Percentiles rank a stretch among this genome's conserved stretches.
Conservation (phyloP, 2,888 invertebrate genomes). For the Macrosoma leucophasiata region DNA sequence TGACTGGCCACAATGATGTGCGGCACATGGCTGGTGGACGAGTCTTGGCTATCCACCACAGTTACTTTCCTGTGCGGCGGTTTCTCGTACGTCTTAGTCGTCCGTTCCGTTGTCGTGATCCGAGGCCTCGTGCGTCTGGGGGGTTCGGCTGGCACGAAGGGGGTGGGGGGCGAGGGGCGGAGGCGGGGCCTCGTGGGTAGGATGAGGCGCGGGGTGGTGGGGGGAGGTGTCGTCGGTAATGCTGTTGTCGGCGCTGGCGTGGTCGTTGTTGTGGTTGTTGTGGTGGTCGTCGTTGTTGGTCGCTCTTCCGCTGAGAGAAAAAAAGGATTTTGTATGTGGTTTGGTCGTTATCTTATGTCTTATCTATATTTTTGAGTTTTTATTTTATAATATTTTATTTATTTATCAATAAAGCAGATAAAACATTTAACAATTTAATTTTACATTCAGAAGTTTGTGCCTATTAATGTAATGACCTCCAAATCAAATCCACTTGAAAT, state of each 20-base stretch:
- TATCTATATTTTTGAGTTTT: too few species aligned
- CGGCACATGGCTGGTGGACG: conserved; percentile 64
- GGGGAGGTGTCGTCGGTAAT: conserved; percentile 20
- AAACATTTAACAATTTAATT: too few species aligned
- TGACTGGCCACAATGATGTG: conserved; percentile 79
- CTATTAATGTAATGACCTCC: background rate
- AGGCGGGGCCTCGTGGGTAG: conserved; percentile 36
- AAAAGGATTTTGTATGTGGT: too few species aligned
- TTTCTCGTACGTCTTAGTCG: conserved; percentile 59
- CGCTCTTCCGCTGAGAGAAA: conserved; percentile 68
- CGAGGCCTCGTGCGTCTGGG: conserved; percentile 50
- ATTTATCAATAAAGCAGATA: too few species aligned
- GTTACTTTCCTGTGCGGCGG: conserved; percentile 52
- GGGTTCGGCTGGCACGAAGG: conserved; percentile 32
- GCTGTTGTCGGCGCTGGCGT: conserved; percentile 27
- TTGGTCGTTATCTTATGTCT: too few species aligned
- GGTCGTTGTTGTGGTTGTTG: conserved; percentile 32
- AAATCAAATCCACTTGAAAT: too few species aligned
- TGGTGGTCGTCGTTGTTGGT: conserved; percentile 44
- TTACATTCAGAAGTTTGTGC: conserved; percentile 5
- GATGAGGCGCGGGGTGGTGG: conserved; percentile 35
- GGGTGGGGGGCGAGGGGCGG: conserved; percentile 37
- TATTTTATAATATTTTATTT: too few species aligned
- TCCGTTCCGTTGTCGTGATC: conserved; percentile 50
- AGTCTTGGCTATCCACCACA: conserved; percentile 50